Conservation (phyloP, 2,113 vertebrate genomes). For the Myotis lucifugus region DNA sequence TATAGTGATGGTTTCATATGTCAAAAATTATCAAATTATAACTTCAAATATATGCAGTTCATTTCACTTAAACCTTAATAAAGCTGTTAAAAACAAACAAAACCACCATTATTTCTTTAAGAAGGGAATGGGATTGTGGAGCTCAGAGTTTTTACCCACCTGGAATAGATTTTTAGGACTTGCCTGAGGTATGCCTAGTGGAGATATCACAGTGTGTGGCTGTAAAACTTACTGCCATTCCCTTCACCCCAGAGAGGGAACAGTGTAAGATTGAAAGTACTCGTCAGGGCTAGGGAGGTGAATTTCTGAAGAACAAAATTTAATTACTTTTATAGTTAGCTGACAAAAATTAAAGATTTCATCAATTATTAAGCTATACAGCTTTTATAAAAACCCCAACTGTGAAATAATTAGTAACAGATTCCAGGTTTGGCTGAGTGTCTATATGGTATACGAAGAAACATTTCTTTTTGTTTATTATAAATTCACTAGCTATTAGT, state of each 20-base stretch:
- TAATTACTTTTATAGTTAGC: slow-evolving; percentile 50
- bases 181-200: neutral
- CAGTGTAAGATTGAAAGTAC: neutral
- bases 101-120: neutral
- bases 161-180: neutral
- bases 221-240: neutral
- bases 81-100: neutral
- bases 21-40: neutral
- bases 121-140: neutral
- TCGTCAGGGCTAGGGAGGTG: neutral
- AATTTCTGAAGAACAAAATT: slow-evolving; percentile 51
- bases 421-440: neutral
- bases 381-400: neutral
- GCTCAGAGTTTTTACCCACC: neutral
- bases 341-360: slow-evolving; percentile 56
- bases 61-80: neutral
- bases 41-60: neutral
- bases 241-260: neutral
- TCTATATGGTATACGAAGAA: slow-evolving; percentile 21
- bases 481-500: slow-evolving; percentile 65
- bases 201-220: neutral
- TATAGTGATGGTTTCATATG: neutral
- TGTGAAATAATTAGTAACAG: slow-evolving; percentile 57
- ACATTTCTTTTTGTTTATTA: slow-evolving; percentile 58
- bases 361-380: slow-evolving; percentile 51